These are phyloP conservation scores for Hipparchia semele DNA, from an alignment of 2,888 invertebrate genomes.

Conservation along the genomic window DNA sequence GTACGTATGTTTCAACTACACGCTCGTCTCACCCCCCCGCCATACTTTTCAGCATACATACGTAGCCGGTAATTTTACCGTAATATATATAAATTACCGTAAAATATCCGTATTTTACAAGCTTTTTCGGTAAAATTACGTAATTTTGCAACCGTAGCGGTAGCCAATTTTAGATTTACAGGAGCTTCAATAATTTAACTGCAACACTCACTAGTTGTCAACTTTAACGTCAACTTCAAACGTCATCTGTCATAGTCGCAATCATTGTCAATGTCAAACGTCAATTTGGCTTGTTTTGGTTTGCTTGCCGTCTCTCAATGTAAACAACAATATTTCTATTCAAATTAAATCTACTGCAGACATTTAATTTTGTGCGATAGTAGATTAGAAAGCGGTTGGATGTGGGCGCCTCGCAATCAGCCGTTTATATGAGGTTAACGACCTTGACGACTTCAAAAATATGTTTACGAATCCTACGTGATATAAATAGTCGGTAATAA, in stretches of 20 bases:
- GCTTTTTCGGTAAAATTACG: too few species aligned
- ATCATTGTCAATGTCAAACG: not conserved
- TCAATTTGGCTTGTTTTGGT: conserved; percentile 8
- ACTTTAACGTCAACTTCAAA: not conserved
- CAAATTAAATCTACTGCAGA: conserved; percentile 24
- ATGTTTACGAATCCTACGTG: not conserved
- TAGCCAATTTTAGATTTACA: too few species aligned
- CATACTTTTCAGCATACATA: too few species aligned
- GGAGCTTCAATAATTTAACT: too few species aligned
- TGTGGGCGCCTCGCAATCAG: not conserved
- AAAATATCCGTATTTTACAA: too few species aligned
- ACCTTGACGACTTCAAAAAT: not conserved
- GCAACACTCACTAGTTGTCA: not conserved
- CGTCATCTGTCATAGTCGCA: not conserved
- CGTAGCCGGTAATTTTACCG: too few species aligned
- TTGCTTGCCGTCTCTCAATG: not conserved
- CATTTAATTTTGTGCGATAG: conserved; percentile 26
- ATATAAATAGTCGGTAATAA: conserved; percentile 6
- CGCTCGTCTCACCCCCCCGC: too few species aligned
- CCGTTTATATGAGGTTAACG: conserved; percentile 9
- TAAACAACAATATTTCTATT: conserved; percentile 37
- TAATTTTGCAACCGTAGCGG: too few species aligned
- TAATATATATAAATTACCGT: too few species aligned
- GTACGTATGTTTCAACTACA: too few species aligned
- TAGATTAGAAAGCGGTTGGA: conserved; percentile 34